Evolutionary conservation across 2,113 vertebrate genomes (phyloP).

Genomic region (Scalopus aquaticus): DNA sequence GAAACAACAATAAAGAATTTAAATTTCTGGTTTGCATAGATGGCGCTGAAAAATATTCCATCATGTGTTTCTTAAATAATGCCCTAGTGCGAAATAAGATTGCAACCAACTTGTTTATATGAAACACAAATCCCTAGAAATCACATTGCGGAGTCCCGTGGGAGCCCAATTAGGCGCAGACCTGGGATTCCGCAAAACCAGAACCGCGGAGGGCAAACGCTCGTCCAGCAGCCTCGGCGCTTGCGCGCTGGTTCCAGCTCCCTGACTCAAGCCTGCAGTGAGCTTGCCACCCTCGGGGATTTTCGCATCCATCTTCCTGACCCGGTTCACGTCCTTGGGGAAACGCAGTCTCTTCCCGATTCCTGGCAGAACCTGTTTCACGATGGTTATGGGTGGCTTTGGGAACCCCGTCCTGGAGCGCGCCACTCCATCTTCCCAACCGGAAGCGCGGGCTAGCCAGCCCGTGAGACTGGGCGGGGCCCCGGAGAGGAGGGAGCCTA

Average conservation of each 20-base stretch:
- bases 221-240: neutral
- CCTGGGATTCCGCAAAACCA: accelerated
- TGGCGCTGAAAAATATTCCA: neutral
- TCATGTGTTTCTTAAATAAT: neutral
- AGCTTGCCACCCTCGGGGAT: accelerated
- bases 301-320: accelerated
- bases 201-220: accelerated
- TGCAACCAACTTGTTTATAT: neutral
- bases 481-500: neutral
- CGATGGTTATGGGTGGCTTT: neutral
- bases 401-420: neutral
- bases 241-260: neutral
- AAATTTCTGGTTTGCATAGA: neutral
- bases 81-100: neutral
- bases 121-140: neutral
- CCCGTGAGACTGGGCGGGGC: neutral
- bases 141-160: accelerated
- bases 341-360: neutral
- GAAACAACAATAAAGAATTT: neutral
- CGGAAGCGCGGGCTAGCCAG: accelerated
- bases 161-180: accelerated
- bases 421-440: accelerated
- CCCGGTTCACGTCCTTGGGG: accelerated
- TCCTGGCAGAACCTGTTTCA: neutral
- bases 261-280: accelerated